A percentile compares a stretch with the other conserved stretches of the same genome.
Conservation (phyloP, 2,888 invertebrate species). For the Cenopis cana region DNA sequence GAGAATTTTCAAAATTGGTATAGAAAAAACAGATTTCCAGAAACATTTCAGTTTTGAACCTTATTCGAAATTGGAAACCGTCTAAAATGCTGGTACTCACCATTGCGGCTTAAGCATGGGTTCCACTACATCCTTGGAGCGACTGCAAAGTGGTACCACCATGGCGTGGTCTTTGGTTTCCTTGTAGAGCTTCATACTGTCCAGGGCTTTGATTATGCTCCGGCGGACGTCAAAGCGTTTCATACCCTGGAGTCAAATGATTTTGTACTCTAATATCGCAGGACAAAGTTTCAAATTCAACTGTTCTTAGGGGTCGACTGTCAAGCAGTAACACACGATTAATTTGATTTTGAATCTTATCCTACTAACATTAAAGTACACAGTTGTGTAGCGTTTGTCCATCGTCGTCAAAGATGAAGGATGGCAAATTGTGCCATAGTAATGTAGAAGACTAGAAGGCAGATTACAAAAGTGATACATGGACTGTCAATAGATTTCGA, state of each 20-base stretch:
- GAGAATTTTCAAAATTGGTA: no score
- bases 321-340: no score
- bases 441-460: neutral
- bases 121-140: conserved; percentile 99
- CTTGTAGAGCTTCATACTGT: conserved; percentile 89
- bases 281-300: neutral
- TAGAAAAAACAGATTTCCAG: no score
- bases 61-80: no score
- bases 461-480: neutral
- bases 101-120: conserved; percentile 98
- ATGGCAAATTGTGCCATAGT: no score
- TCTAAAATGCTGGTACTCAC: conserved; percentile 84
- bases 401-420: no score
- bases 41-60: no score
- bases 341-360: no score
- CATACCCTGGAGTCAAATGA: conserved; percentile 86
- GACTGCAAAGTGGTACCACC: conserved; percentile 97
- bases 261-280: neutral
- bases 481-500: neutral
- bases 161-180: conserved; percentile 96
- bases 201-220: conserved; percentile 91
- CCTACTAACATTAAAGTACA: no score
- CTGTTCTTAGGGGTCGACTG: no score
- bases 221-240: conserved; percentile 96
- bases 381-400: no score